Evolutionary conservation across 2,888 invertebrate species (phyloP), one percentile per base, ranked within the genome.

Genomic region (Lamproptera curius): DNA sequence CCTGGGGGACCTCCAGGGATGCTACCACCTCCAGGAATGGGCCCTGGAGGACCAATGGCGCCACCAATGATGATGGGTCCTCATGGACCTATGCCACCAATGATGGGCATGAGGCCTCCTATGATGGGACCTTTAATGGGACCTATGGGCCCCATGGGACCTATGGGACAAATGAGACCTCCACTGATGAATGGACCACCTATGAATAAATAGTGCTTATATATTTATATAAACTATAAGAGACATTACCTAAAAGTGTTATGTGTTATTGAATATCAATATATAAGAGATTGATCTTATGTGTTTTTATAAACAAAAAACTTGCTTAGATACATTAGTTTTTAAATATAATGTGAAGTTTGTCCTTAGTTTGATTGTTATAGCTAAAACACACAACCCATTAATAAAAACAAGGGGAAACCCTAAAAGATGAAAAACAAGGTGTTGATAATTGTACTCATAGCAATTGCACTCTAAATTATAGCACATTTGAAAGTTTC

Each of bases 21-120:
- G 90, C 72, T 89, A 37, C 88, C 89, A 10, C 89, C 81, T 8
- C 86, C 82, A 10, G 45, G 79, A 43, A 85, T 92, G 92, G 92
- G 92, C 0, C 92, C 92, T 1, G 92, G 92, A 52, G 92, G 92
- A 8, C 92, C 92, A 1, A 91, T 93, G 90, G 82, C 81, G 13
- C 92, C 92, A 64, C 93, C 92, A 0, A 94, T 94, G 93, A 94
- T 94, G 91, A 94, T 95, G 92, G 90, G 93, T 57, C 94, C 94
- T 1, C 94, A 94, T 14, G 92, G 93, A 43, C 93, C 93, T 3
- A 93, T 93, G 89, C 93, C 94, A 86, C 93, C 93, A 2, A 92
- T 91, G 72, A 92, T 92, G 92, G 91, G 91, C 55, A 90, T 91
- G 66, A 88, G 90, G 35, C 90, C 90, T 17, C 88, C 91, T 51